A percentile compares a stretch with the other conserved stretches of the same genome.
These are phyloP conservation scores for Apis cerana DNA, from an alignment of 1,140 invertebrate species.

Conservation along the genomic window DNA sequence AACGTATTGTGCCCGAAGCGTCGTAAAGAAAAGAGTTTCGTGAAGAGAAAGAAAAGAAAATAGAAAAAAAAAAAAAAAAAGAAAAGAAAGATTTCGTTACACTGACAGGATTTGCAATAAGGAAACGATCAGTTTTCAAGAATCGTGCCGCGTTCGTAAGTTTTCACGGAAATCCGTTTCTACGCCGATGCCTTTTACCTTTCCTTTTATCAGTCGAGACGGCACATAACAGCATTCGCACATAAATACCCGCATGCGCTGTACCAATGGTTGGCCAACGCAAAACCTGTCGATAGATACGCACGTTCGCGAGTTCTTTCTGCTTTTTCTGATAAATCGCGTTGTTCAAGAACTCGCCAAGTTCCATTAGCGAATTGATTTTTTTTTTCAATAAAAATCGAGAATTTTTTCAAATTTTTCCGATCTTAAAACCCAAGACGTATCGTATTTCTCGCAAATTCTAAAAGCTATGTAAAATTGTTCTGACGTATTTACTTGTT, in stretches of 20 bases:
- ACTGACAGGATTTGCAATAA: too few relatives aligned
- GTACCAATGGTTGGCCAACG: not conserved
- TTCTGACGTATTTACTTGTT: not conserved
- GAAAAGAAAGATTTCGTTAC: not conserved
- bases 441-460: too few relatives aligned
- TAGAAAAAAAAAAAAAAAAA: not conserved
- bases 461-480: too few relatives aligned
- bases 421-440: not conserved
- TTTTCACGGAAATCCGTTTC: not conserved
- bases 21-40: too few relatives aligned
- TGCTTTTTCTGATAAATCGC: not conserved
- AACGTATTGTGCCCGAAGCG: too few relatives aligned
- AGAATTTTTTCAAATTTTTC: not conserved
- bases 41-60: too few relatives aligned
- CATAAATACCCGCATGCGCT: slow-evolving; percentile 47
- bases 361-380: not conserved
- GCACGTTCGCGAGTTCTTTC: not conserved
- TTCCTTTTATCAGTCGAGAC: slow-evolving; percentile 33
- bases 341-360: too few relatives aligned
- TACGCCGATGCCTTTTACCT: slow-evolving; percentile 35
- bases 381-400: not conserved
- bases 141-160: not conserved
- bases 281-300: slow-evolving; percentile 17
- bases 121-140: not conserved
- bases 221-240: slow-evolving; percentile 18